Evolutionary conservation across 2,797 vertebrate genomes (phyloP).

Genomic region (Petrocephalus sullivani): DNA sequence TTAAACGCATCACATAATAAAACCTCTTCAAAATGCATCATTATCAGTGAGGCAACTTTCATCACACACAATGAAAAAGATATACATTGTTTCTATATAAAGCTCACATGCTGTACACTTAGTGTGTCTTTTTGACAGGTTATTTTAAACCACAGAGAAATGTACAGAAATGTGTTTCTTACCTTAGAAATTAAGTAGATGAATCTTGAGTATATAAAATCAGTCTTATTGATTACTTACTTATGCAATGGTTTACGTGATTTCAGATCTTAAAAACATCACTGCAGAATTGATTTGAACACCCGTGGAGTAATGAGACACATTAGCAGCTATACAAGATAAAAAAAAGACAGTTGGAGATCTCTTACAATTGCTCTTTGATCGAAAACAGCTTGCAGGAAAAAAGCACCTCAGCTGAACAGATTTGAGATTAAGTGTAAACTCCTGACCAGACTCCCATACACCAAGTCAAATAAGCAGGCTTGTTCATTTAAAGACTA

Average conservation of each 20-base stretch:
- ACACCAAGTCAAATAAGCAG: not conserved
- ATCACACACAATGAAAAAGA: not conserved
- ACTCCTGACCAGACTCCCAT: not conserved
- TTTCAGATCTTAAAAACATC: not conserved
- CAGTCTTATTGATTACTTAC: not conserved
- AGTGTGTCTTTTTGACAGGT: not conserved
- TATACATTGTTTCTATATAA: not conserved
- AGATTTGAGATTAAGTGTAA: slow-evolving; percentile 11
- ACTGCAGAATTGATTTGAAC: not conserved
- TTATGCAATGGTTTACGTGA: not conserved
- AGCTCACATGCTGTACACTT: not conserved
- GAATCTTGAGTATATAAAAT: not conserved
- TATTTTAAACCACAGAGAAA: not conserved
- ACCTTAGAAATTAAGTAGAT: not conserved
- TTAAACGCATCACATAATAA: not conserved
- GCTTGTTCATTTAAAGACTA: not conserved
- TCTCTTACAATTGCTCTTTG: not conserved
- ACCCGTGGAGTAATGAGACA: not conserved
- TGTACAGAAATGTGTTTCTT: not conserved
- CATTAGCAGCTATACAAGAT: slow-evolving; percentile 11
- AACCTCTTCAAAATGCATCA: not conserved
- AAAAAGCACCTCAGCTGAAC: not conserved
- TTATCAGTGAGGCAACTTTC: not conserved
- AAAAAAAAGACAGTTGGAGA: not conserved
- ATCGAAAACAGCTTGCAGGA: slow-evolving; percentile 2